A percentile compares a stretch with the other conserved stretches of the same genome.
phyloP scores from a whole-genome alignment of 2,888 invertebrate species.

The Amphiduros pacificus region DNA sequence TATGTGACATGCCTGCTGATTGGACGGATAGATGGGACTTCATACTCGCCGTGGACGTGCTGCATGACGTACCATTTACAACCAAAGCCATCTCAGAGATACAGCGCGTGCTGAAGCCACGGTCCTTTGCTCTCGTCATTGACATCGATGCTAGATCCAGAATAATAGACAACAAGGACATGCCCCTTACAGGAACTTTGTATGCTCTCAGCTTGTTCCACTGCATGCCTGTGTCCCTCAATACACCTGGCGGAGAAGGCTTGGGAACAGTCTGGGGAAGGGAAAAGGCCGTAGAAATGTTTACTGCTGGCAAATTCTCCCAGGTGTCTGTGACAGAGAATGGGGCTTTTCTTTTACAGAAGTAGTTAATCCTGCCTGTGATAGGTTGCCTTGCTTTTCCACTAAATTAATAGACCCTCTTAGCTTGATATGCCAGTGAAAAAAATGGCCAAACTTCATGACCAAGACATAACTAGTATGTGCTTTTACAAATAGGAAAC shows the following conservation, averaged over 20 bases:
- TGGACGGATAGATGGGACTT: slow-evolving; percentile 6
- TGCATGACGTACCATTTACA: slow-evolving; percentile 6
- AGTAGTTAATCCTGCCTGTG: too few relatives aligned
- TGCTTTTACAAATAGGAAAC: too few relatives aligned
- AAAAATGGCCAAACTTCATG: too few relatives aligned
- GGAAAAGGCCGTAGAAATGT: slow-evolving; percentile 2
- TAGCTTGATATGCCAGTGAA: too few relatives aligned
- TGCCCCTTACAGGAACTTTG: neutral
- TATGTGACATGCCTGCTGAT: slow-evolving; percentile 2
- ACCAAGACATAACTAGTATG: too few relatives aligned
- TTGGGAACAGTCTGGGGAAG: slow-evolving; percentile 13
- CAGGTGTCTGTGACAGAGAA: too few relatives aligned
- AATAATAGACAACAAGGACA: slow-evolving; percentile 1
- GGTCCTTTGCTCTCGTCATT: neutral
- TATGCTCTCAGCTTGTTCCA: slow-evolving; percentile 10
- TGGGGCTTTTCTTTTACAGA: too few relatives aligned
- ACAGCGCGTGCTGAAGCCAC: slow-evolving; percentile 4
- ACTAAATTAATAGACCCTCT: too few relatives aligned
- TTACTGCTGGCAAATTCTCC: slow-evolving; percentile 1
- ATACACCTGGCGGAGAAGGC: slow-evolving; percentile 4
- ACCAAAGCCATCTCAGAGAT: slow-evolving; percentile 3
- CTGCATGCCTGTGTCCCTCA: slow-evolving; percentile 17
- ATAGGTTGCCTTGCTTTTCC: too few relatives aligned
- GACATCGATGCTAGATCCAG: slow-evolving; percentile 1
- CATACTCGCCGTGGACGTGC: slow-evolving; percentile 4